Percentiles rank a stretch among this genome's conserved stretches.
Conservation (phyloP, 2,113 vertebrate species). For the Notarius lentiginosus region DNA sequence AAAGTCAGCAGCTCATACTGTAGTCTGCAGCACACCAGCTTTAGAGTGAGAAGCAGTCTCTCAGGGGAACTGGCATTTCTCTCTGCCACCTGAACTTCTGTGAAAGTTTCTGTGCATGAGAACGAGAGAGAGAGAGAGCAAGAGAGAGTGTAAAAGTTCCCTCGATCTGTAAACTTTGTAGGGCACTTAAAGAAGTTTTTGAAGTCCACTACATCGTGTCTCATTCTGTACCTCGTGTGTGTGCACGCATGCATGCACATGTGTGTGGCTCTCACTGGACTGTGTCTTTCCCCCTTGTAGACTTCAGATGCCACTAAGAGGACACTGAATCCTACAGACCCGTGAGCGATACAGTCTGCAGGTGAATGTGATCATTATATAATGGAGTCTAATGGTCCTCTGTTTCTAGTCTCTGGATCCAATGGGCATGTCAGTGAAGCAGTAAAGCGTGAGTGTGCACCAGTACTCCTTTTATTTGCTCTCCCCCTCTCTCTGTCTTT, state of each 20-base stretch:
- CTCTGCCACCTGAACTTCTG: slow-evolving; percentile 17
- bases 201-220: background rate
- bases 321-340: background rate
- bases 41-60: slow-evolving; percentile 9
- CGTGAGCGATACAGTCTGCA: slow-evolving; percentile 15
- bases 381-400: background rate
- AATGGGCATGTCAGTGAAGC: background rate
- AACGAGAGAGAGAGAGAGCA: background rate
- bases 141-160: background rate
- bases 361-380: slow-evolving; percentile 23
- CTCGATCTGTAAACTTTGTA: background rate
- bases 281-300: no score
- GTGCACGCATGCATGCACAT: background rate
- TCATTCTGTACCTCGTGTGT: background rate
- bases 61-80: slow-evolving; percentile 13
- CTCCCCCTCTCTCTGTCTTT: background rate
- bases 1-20: slow-evolving; percentile 3
- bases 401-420: slow-evolving; percentile 20
- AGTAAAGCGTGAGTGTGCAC: background rate
- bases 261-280: background rate
- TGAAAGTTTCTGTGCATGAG: slow-evolving; percentile 8
- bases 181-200: background rate
- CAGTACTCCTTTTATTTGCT: background rate
- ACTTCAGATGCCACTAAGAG: background rate
- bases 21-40: background rate